Evolutionary conservation across 2,113 vertebrate species (phyloP), one percentile per base, ranked within the genome.

Genomic region (Oncorhynchus masou): DNA sequence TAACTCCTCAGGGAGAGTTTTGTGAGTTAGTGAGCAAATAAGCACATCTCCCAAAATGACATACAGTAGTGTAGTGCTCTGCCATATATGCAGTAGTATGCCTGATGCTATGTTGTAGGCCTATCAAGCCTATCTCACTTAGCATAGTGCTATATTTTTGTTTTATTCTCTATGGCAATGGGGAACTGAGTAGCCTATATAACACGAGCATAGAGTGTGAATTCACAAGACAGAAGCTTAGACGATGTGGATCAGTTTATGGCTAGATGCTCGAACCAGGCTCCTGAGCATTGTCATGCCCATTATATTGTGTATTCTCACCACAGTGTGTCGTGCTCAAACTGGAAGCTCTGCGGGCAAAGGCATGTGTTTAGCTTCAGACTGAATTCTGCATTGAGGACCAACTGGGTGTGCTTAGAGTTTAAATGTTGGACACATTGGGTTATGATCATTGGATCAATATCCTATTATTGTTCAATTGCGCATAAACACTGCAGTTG

Each of bases 391-490:
- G 49, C 64, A 68, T 27, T 73, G 34, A 77, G 49, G n/a, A 25
- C 64, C 6, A 39, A 62, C n/a, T 72, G 31, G 72, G 34, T 59
- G 29, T 15, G 60, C 59, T 20, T n/a, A 48, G 39, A 31, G 54
- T 68, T 31, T 54, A 39, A 57, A 64, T 74, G 24, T 74, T 71
- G 73, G n/a, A 76, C 75, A 70, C 67, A 51, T 64, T 9, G 16
- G 8, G 13, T 75, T 79, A 70, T 70, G 64, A 71, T 59, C 20
- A 34, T 64, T 65, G 51, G 12, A 77, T 82, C 75, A 34, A 79
- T 82, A 78, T 77, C 54, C 77, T 79, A 71, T 85, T 77, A 83
- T 78, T 76, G 78, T 84, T 81, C 48, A 71, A 29, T 77, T 79
- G 70, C 79, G 71, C 71, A 76, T 75, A 54, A 79, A 84, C 77